A percentile compares a stretch with the other conserved stretches of the same genome.
Conservation (phyloP, 2,888 invertebrate genomes). For the Megalurothrips usitatus region DNA sequence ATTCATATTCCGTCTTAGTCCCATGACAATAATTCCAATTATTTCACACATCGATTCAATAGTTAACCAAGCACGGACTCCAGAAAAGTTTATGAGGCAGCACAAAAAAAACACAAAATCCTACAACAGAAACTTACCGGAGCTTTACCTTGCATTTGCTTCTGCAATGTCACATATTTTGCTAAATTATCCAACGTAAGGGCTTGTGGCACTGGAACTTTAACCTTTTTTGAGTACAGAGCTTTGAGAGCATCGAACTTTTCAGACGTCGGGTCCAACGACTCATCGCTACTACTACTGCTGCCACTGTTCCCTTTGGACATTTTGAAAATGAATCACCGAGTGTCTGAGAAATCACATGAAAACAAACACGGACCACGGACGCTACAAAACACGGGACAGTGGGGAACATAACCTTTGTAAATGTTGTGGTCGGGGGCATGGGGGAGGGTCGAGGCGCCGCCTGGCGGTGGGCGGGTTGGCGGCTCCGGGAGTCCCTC, state of each 20-base stretch:
- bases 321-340: constrained; percentile 31
- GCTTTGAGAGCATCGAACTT: constrained; percentile 67
- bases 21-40: not conserved
- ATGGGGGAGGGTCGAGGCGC: too few relatives aligned
- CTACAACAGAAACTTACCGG: not conserved
- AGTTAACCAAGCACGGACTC: not conserved
- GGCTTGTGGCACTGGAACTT: constrained; percentile 55
- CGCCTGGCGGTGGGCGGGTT: too few relatives aligned
- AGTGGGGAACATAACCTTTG: not conserved
- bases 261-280: constrained; percentile 48
- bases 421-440: too few relatives aligned
- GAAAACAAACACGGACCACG: too few relatives aligned
- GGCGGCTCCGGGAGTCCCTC: too few relatives aligned
- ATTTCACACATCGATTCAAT: too few relatives aligned
- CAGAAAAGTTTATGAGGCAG: too few relatives aligned
- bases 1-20: not conserved
- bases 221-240: constrained; percentile 56
- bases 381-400: not conserved
- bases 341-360: too few relatives aligned
- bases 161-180: constrained; percentile 51
- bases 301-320: constrained; percentile 30
- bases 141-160: not conserved
- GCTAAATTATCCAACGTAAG: constrained; percentile 64
- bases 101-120: too few relatives aligned
- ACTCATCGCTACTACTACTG: constrained; percentile 44